Conservation (phyloP, 2,888 invertebrate genomes). For the Anthrax anthrax region DNA sequence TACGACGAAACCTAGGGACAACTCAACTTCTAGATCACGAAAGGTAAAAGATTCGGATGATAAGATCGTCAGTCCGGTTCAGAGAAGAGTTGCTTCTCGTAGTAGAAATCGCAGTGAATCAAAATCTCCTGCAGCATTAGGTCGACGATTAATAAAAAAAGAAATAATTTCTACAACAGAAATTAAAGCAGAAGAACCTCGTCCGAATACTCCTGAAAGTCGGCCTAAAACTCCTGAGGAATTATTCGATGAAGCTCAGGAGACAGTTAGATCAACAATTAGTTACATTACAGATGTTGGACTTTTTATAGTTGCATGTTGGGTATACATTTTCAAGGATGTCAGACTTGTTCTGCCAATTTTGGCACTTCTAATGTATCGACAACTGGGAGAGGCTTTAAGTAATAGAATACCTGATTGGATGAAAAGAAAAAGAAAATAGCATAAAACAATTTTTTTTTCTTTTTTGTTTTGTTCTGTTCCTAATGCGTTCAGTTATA, state of each 20-base stretch:
- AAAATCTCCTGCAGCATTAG: too few relatives aligned
- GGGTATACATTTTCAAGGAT: slow-evolving; percentile 68
- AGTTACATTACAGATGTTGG: slow-evolving; percentile 62
- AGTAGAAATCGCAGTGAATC: too few relatives aligned
- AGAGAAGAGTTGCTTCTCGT: too few relatives aligned
- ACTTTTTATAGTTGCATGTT: slow-evolving; percentile 60
- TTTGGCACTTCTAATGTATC: slow-evolving; percentile 58
- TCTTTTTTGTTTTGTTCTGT: too few relatives aligned
- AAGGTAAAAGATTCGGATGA: too few relatives aligned
- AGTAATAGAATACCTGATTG: slow-evolving; percentile 43
- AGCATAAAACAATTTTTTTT: too few relatives aligned
- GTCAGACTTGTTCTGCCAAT: slow-evolving; percentile 68
- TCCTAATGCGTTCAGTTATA: too few relatives aligned
- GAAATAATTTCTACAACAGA: too few relatives aligned
- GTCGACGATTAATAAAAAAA: too few relatives aligned
- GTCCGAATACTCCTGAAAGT: neutral
- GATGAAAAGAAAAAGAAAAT: slow-evolving; percentile 33
- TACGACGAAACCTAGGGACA: neutral
- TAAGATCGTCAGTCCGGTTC: too few relatives aligned
- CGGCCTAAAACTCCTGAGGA: slow-evolving; percentile 29
- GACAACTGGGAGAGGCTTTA: slow-evolving; percentile 57
- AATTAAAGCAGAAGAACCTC: too few relatives aligned
- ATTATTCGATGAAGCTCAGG: slow-evolving; percentile 46
- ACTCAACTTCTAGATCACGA: too few relatives aligned
- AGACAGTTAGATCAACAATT: slow-evolving; percentile 51